These are phyloP conservation scores for Sphenopsis melanotis DNA, from an alignment of 2,797 vertebrate species.

Conservation along the genomic window DNA sequence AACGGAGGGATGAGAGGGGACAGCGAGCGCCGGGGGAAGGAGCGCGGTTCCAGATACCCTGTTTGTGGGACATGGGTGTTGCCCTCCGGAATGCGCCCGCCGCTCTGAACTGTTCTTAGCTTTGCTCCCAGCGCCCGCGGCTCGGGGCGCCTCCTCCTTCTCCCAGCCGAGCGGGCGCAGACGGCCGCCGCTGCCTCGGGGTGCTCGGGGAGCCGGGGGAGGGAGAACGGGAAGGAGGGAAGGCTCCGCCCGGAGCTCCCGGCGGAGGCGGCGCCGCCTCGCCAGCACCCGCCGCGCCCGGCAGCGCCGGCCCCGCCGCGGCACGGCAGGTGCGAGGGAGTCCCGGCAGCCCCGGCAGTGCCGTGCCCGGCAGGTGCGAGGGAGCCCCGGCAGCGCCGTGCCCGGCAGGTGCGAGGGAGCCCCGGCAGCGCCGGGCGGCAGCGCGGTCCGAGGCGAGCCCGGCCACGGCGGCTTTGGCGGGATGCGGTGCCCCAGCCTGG, in stretches of 20 bases:
- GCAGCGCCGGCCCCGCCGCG: neutral
- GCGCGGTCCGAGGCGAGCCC: neutral
- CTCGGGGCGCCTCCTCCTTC: conserved; percentile 1
- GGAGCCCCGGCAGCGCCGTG: no score
- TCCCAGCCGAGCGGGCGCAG: conserved; percentile 10
- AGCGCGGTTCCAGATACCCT: conserved; percentile 23
- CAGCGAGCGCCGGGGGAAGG: neutral
- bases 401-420: no score
- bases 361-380: no score
- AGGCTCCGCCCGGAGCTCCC: conserved; percentile 60
- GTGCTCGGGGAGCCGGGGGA: conserved; percentile 17
- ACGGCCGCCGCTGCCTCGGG: conserved; percentile 7
- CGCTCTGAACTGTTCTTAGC: neutral
- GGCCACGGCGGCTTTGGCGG: neutral
- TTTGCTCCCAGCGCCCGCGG: neutral
- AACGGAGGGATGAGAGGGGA: neutral
- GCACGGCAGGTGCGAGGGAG: no score
- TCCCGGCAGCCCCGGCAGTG: no score
- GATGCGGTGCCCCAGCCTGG: neutral
- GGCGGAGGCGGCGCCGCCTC: conserved; percentile 29
- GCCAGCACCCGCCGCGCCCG: neutral
- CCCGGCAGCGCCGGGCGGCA: neutral
- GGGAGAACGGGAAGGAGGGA: neutral
- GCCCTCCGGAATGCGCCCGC: conserved; percentile 5
- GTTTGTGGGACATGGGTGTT: conserved; percentile 58